Evolutionary conservation across 2,113 vertebrate genomes (phyloP).

Genomic region (Psilopogon haemacephalus): DNA sequence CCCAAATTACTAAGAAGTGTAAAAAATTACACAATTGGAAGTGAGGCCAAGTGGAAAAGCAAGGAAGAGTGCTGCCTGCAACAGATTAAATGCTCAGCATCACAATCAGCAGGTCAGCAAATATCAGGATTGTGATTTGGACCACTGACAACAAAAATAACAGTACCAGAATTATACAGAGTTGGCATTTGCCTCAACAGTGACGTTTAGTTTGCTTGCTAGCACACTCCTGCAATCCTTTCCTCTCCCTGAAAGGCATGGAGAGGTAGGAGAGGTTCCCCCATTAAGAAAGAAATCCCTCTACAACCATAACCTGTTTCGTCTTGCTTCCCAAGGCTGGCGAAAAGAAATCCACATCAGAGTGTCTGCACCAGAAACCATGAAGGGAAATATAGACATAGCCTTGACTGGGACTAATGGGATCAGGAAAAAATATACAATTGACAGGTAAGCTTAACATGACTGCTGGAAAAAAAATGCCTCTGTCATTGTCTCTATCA

Average conservation of each 20-base stretch:
- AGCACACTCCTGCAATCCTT: not conserved
- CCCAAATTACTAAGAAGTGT: not conserved
- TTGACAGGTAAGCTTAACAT: conserved; percentile 42
- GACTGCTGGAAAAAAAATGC: not conserved
- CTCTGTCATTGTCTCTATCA: not conserved
- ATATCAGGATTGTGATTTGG: not conserved
- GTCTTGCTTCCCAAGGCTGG: conserved; percentile 57
- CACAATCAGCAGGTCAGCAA: not conserved
- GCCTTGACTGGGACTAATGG: conserved; percentile 57
- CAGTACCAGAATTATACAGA: not conserved
- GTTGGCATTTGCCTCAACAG: not conserved
- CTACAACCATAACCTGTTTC: not conserved
- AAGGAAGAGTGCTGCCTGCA: not conserved
- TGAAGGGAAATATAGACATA: conserved; percentile 46
- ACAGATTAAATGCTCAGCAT: not conserved
- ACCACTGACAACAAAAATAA: not conserved
- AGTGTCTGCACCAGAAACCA: conserved; percentile 31
- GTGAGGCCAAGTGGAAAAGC: not conserved
- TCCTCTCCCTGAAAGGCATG: not conserved
- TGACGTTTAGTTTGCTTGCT: not conserved
- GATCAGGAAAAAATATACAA: conserved; percentile 38
- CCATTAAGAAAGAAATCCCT: not conserved
- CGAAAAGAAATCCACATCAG: conserved; percentile 41
- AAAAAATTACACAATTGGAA: not conserved
- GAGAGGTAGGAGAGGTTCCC: not conserved